These are phyloP conservation scores for Astyanax mexicanus DNA, from an alignment of 2,797 vertebrate species.

Conservation along the genomic window DNA sequence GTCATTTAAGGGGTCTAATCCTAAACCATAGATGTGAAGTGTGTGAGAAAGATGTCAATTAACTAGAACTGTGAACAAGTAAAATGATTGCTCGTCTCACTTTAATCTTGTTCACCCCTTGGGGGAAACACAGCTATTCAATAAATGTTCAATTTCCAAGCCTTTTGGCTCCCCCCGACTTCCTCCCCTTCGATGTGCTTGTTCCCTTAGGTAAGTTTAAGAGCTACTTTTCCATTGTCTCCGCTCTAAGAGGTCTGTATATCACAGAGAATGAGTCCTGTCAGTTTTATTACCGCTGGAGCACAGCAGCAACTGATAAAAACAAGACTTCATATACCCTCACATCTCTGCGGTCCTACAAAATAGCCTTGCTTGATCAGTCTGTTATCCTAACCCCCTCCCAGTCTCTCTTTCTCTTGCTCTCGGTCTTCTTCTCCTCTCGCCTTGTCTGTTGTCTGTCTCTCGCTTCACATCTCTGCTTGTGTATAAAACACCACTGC, in stretches of 20 bases:
- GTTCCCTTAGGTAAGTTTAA: slow-evolving; percentile 85
- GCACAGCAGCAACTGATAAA: slow-evolving; percentile 80
- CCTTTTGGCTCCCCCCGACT: slow-evolving; percentile 45
- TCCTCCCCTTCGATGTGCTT: slow-evolving; percentile 61
- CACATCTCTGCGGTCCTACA: slow-evolving; percentile 77
- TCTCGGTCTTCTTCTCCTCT: slow-evolving; percentile 25
- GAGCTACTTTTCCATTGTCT: slow-evolving; percentile 86
- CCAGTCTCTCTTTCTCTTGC: slow-evolving; percentile 32
- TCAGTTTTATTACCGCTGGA: slow-evolving; percentile 86
- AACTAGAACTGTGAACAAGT: slow-evolving; percentile 50
- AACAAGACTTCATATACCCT: slow-evolving; percentile 82
- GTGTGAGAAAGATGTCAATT: slow-evolving; percentile 43
- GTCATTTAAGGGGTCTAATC: slow-evolving; percentile 12
- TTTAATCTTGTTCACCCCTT: slow-evolving; percentile 70
- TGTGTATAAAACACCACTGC: slow-evolving; percentile 70
- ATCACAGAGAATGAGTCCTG: slow-evolving; percentile 85
- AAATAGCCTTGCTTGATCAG: slow-evolving; percentile 84
- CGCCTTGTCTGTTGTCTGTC: slow-evolving; percentile 61
- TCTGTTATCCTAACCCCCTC: slow-evolving; percentile 72
- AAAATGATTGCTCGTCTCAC: slow-evolving; percentile 57
- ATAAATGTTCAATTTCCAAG: slow-evolving; percentile 80
- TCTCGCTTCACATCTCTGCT: slow-evolving; percentile 62
- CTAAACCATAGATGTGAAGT: slow-evolving; percentile 34
- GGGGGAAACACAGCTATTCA: slow-evolving; percentile 74
- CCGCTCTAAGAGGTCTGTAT: slow-evolving; percentile 84